phyloP scores from a whole-genome alignment of 1,140 invertebrate species.

The Melipona quadrifasciata region DNA sequence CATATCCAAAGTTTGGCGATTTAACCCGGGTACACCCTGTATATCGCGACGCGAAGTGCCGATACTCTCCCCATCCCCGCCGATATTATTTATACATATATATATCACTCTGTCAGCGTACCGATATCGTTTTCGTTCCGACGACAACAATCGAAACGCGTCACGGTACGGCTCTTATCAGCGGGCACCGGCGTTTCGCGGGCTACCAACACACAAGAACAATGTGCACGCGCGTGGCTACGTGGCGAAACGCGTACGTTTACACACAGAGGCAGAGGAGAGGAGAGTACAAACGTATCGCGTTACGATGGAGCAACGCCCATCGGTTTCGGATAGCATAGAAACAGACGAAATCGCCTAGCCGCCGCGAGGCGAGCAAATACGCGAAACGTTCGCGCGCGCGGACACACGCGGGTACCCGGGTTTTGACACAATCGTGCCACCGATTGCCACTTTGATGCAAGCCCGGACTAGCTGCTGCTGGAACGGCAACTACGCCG shows the following conservation, averaged over 20 bases:
- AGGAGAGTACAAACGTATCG: constrained; percentile 72
- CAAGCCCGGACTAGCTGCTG: background rate
- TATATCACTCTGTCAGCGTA: background rate
- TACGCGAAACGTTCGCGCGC: constrained; percentile 36
- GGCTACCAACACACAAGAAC: background rate
- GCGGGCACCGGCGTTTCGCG: background rate
- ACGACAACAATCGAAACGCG: background rate
- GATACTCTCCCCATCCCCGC: background rate
- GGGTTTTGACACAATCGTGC: constrained; percentile 14
- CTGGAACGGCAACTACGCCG: background rate
- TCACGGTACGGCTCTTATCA: constrained; percentile 16
- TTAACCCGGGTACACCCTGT: too few relatives aligned
- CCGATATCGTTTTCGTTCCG: background rate
- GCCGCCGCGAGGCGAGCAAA: constrained; percentile 1
- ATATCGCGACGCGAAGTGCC: too few relatives aligned
- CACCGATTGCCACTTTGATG: constrained; percentile 46
- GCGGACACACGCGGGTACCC: background rate
- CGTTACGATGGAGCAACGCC: constrained; percentile 75
- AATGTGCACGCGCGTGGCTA: background rate
- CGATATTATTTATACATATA: background rate
- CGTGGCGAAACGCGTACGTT: background rate
- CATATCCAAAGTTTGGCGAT: too few relatives aligned
- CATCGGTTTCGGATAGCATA: constrained; percentile 72
- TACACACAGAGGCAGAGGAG: constrained; percentile 38
- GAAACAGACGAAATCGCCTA: constrained; percentile 52